Evolutionary conservation across 2,113 vertebrate genomes (phyloP), one percentile per base, ranked within the genome.

Genomic region (Syngnathoides biaculeatus): DNA sequence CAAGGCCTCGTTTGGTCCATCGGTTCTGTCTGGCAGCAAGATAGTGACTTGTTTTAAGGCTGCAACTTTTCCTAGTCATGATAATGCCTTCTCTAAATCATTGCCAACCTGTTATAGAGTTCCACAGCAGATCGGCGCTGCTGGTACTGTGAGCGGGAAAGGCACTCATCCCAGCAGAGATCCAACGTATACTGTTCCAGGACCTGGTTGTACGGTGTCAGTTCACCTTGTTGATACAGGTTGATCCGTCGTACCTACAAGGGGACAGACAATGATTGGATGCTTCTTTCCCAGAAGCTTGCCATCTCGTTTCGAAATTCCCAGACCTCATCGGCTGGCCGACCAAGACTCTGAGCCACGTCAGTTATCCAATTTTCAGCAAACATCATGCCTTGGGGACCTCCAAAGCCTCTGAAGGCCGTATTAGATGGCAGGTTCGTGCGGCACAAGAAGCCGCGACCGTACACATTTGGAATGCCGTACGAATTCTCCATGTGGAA

Each of bases 401-500:
- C 95, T 7, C 97, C 97, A 19, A 99, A 99, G 39, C 97, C 97
- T 59, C 97, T 91, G 82, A 98, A 98, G 5, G 97, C 97, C 0
- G 97, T 96, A 82, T 99, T 99, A 78, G 97, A 96, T 1, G 96
- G 68, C 68, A 99, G 80, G 79, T 99, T 96, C 48, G 97, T 99
- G 80, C 93, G 95, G 81, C 97, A 99, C 11, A 97, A 0, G 59
- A 81, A 81, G 38, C 97, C 96, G 0, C 80, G 71, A 0, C 94
- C 93, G 2, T 89, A 89, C 30, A 98, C 78, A 30, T 96, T 95
- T 8, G 93, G 92, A 27, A 99, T 92, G 11, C 91, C 94, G 79
- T 99, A 98, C n/a, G 91, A 77, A 74, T 98, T 99, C 69, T 96
- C 95, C 94, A 98, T 93, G 82, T 98, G 96, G 40, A 98, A 91